Evolutionary conservation across 2,113 vertebrate genomes (phyloP).

Genomic region (Atlantisia rogersi): DNA sequence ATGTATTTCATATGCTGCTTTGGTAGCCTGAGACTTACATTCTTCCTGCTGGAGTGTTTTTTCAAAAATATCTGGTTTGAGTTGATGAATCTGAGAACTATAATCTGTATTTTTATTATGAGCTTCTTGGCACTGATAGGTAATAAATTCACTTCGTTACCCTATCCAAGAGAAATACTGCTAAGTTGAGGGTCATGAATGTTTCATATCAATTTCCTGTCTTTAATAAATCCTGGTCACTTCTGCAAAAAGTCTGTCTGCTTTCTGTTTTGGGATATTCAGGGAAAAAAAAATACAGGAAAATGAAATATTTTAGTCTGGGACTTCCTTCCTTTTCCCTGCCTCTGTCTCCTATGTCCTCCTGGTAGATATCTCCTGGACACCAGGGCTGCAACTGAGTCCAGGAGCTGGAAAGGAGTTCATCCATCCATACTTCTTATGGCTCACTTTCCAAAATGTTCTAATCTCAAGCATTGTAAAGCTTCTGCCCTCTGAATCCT

Average conservation of each 20-base stretch:
- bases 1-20: constrained; percentile 35
- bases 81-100: constrained; percentile 54
- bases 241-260: constrained; percentile 37
- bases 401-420: accelerated
- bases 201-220: constrained; percentile 66
- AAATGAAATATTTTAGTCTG: background rate
- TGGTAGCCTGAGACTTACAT: background rate
- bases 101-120: constrained; percentile 65
- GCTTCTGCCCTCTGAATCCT: background rate
- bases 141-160: constrained; percentile 46
- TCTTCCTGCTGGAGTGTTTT: constrained; percentile 28
- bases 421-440: background rate
- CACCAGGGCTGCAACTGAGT: background rate
- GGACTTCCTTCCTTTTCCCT: constrained; percentile 38
- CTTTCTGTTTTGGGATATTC: constrained; percentile 27
- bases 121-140: constrained; percentile 52
- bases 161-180: constrained; percentile 64
- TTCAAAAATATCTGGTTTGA: constrained; percentile 57
- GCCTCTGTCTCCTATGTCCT: background rate
- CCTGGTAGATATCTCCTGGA: background rate
- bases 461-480: background rate
- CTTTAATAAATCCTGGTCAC: constrained; percentile 60
- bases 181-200: constrained; percentile 58
- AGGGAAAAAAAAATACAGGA: constrained; percentile 15
- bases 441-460: background rate